These are phyloP conservation scores for Megalonaias nervosa DNA, from an alignment of 1,140 invertebrate species.

Conservation along the genomic window DNA sequence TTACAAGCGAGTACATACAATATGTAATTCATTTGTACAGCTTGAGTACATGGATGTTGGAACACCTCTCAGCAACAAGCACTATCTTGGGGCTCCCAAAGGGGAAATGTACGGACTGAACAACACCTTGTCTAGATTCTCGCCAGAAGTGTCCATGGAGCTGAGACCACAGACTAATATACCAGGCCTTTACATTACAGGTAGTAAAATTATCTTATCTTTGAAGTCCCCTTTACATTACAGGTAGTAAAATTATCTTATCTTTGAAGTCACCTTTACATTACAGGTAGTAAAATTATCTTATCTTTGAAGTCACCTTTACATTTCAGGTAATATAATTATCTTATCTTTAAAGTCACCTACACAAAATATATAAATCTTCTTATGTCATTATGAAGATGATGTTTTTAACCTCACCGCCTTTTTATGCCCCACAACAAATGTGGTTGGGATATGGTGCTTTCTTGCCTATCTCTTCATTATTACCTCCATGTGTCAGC, in stretches of 20 bases:
- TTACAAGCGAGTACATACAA: background rate
- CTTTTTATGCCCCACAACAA: too few species aligned
- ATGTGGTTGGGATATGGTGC: too few species aligned
- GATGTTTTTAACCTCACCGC: too few species aligned
- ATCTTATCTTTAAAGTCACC: too few species aligned
- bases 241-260: conserved; percentile 6
- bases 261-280: too few species aligned
- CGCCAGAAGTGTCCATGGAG: conserved; percentile 52
- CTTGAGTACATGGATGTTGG: conserved; percentile 67
- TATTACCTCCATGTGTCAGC: too few species aligned
- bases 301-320: too few species aligned
- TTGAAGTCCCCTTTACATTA: too few species aligned
- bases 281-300: conserved; percentile 7
- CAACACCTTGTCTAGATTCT: conserved; percentile 62
- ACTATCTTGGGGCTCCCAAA: conserved; percentile 65
- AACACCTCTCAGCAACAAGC: conserved; percentile 69
- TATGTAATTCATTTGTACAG: conserved; percentile 39
- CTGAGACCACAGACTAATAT: conserved; percentile 70
- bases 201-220: conserved; percentile 25
- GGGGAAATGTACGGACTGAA: conserved; percentile 72
- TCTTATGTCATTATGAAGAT: too few species aligned
- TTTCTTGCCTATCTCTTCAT: too few species aligned
- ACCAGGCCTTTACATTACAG: conserved; percentile 65
- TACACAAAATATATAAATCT: too few species aligned
- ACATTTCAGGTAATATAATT: conserved; percentile 9